Evolutionary conservation across 2,888 invertebrate species (phyloP), one percentile per base, ranked within the genome.

Genomic region (Hirtodrosophila trivittata): DNA sequence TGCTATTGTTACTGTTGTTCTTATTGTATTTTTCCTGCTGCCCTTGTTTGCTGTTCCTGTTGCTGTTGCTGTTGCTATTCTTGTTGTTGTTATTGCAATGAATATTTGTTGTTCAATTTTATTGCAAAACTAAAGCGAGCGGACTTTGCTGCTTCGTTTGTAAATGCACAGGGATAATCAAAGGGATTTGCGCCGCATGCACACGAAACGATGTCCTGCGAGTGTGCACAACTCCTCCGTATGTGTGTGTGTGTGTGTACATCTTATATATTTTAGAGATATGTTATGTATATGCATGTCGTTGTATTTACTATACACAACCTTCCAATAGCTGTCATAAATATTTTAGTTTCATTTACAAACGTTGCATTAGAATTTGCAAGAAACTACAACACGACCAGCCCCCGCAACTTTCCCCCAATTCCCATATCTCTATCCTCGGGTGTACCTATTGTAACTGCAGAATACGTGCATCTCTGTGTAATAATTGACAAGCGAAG

Each of bases 311-410:
- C 52, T 46, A 56, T 56, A 45, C 52, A 51, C 59, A 57, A 41
- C 37, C 41, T 42, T 46, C 46, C 62, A 70, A 76, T 57, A 58
- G 63, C 41, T 51, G 59, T 16, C 64, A 81, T 81, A 77, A 77
- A 78, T 77, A 77, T 77, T 85, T 84, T 45, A 72, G 66, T 64
- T 68, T 68, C 62, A 71, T 85, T 77, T 64, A 45, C 58, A 50
- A 62, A 45, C 37, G 56, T 50, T 70, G 42, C 49, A 47, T 21
- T 49, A 33, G 50, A 52, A 47, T 54, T 39, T 39, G 51, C 32
- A 46, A 35, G 46, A n/a, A n/a, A n/a, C n/a, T n/a, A n/a, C n/a
- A n/a, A n/a, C n/a, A n/a, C n/a, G n/a, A n/a, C n/a, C n/a, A n/a
- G 12, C 37, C 14, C 45, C 30, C n/a, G 54, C 43, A 39, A 33